Evolutionary conservation across 2,888 invertebrate species (phyloP), one percentile per base, ranked within the genome.

Genomic region (Dicycla oo): DNA sequence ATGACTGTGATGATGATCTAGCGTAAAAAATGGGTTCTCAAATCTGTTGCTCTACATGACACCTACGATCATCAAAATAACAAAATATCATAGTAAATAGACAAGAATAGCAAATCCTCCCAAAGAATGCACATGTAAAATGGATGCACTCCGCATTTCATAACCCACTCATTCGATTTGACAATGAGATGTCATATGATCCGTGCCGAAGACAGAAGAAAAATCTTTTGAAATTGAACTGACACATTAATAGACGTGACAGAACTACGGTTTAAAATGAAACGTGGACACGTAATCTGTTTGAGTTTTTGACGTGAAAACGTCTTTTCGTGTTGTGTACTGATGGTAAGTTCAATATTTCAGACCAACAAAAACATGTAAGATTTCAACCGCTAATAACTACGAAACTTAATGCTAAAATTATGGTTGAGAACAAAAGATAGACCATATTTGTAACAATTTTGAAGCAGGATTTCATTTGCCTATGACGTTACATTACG

Each of bases 131-230:
- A 30, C n/a, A n/a, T 18, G 43, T 72, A 15, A 63, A 71, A 58
- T 72, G 20, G 38, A 72, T 40, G 34, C 34, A 43, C 13, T 38
- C 40, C 30, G 26, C 54, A 45, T 73, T 74, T 49, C 38, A n/a
- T 51, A 18, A 45, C 20, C 18, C 10, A 65, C 23, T 67, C 34
- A 67, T 66, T 53, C 61, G 49, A 73, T 73, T 62, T 63, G 57
- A 74, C 56, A 66, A 67, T 67, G 57, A 75, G 45, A 26, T 60
- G 60, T 60, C 75, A 67, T 62, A 15, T 43, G 51, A 57, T 63
- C 38, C 23, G 45, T 38, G 30, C 15, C 3, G 13, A 26, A 20
- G 6, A 38, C 3, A 18, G 23, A 3, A n/a, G n/a, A 23, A 51
- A 60, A 47, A 26, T 73, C 57, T 45, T 62, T 72, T 47, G 73